Percentiles rank a stretch among this genome's conserved stretches.
Conservation (phyloP, 2,113 vertebrate genomes). For the Melanostigma gelatinosum region DNA sequence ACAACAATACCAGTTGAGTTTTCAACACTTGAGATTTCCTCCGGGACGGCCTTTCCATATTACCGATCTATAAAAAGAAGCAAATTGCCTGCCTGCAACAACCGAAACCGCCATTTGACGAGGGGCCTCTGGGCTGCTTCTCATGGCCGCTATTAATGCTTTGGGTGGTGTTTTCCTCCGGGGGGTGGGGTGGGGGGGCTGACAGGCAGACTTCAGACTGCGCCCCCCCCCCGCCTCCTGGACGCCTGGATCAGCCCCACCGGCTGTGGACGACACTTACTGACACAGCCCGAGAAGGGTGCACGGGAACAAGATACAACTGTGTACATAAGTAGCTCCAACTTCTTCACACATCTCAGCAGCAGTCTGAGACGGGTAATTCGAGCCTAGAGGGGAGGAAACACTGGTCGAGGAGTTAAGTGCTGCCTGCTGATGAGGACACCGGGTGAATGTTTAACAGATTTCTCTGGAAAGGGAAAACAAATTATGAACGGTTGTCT, state of each 20-base stretch:
- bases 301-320: conserved; percentile 56
- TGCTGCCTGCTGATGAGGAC: conserved; percentile 72
- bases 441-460: conserved; percentile 51
- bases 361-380: conserved; percentile 61
- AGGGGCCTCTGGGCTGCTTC: conserved; percentile 66
- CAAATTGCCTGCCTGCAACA: conserved; percentile 74
- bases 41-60: conserved; percentile 69
- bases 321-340: conserved; percentile 58
- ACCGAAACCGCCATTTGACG: conserved; percentile 66
- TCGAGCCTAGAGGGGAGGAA: conserved; percentile 66
- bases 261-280: conserved; percentile 43
- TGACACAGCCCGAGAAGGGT: conserved; percentile 44
- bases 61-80: conserved; percentile 81
- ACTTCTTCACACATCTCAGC: conserved; percentile 60
- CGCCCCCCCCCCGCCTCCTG: conserved; percentile 56
- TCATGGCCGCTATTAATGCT: conserved; percentile 77
- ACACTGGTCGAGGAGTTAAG: conserved; percentile 62
- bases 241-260: conserved; percentile 45
- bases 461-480: conserved; percentile 40
- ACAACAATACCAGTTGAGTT: conserved; percentile 75
- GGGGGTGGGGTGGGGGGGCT: conserved; percentile 40
- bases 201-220: conserved; percentile 60
- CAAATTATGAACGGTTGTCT: conserved; percentile 4
- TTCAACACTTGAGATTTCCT: conserved; percentile 80
- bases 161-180: conserved; percentile 67